Evolutionary conservation across 2,113 vertebrate species (phyloP).

Genomic region (Dendropsophus ebraccatus): DNA sequence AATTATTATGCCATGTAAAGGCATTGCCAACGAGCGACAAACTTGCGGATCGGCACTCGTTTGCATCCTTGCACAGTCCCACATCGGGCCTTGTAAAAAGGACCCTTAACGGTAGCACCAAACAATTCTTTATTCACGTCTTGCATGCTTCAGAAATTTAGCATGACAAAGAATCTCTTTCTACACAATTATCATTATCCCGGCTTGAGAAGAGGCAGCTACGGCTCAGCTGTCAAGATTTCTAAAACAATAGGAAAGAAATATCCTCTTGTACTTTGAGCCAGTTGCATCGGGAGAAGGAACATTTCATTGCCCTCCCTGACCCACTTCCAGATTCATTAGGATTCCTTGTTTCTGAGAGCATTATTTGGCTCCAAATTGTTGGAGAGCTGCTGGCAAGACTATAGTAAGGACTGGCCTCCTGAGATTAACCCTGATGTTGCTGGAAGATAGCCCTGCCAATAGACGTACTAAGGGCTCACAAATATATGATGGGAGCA

Average conservation of each 20-base stretch:
- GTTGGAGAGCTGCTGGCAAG: constrained; percentile 35
- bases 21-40: too few species aligned
- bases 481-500: neutral
- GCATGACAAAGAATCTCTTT: neutral
- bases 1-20: too few species aligned
- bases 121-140: neutral
- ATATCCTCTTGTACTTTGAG: constrained; percentile 36
- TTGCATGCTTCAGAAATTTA: neutral
- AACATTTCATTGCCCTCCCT: constrained; percentile 33
- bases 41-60: too few species aligned
- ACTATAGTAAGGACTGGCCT: neutral
- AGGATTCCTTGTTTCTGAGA: constrained; percentile 24
- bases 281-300: constrained; percentile 23
- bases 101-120: neutral
- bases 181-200: neutral
- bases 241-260: constrained; percentile 33
- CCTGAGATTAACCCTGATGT: constrained; percentile 31
- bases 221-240: constrained; percentile 28
- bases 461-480: neutral
- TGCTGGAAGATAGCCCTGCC: neutral
- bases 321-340: constrained; percentile 27
- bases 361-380: constrained; percentile 33
- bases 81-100: too few species aligned
- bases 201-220: constrained; percentile 7
- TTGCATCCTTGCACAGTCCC: too few species aligned